These are phyloP conservation scores for Macaria notata DNA, from an alignment of 2,888 invertebrate species.

Conservation along the genomic window DNA sequence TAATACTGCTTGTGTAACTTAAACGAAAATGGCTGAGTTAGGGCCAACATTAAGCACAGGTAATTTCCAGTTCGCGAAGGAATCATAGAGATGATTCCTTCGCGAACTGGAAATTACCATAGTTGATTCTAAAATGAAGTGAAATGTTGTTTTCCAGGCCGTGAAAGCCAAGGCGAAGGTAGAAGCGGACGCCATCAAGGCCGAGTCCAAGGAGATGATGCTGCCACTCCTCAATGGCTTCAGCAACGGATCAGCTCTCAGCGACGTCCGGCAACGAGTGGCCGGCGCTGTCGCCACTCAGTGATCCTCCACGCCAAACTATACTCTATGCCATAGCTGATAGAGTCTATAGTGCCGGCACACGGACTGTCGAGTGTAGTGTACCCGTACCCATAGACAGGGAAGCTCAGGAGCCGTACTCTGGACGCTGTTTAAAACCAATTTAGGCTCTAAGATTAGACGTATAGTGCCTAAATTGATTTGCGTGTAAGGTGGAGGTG, in stretches of 20 bases:
- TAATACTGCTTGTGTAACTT: no score
- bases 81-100: no score
- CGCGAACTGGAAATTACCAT: no score
- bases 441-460: no score
- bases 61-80: no score
- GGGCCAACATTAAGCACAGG: no score
- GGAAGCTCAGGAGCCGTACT: conserved; percentile 19
- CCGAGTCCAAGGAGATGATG: conserved; percentile 64
- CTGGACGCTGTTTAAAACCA: no score
- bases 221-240: conserved; percentile 70
- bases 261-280: conserved; percentile 71
- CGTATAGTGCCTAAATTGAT: no score
- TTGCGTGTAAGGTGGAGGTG: not conserved
- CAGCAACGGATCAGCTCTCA: conserved; percentile 64
- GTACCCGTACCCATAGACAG: conserved; percentile 23
- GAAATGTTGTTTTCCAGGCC: conserved; percentile 31
- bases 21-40: no score
- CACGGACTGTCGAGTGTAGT: conserved; percentile 23
- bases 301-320: conserved; percentile 41
- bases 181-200: conserved; percentile 48
- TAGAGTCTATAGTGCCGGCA: conserved; percentile 29
- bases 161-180: conserved; percentile 53
- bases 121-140: no score
- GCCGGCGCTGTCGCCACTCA: conserved; percentile 76
- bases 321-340: conserved; percentile 11